Evolutionary conservation across 2,888 invertebrate genomes (phyloP).

Genomic region (Andrena haemorrhoa): DNA sequence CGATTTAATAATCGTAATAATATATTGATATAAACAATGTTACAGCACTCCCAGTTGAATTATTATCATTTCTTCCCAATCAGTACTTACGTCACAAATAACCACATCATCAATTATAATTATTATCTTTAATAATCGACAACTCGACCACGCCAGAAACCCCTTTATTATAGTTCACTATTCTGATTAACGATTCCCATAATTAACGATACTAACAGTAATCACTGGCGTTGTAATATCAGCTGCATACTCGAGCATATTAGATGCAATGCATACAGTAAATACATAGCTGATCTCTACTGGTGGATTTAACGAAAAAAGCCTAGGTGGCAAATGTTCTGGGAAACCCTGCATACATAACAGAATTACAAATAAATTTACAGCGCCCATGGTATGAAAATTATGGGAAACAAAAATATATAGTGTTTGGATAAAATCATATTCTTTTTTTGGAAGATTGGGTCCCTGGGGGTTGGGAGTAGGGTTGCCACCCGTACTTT

Average conservation of each 20-base stretch:
- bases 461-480: too few species aligned
- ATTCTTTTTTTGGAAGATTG: too few species aligned
- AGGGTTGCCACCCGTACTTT: too few species aligned
- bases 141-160: neutral
- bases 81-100: neutral
- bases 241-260: neutral
- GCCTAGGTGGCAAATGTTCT: too few species aligned
- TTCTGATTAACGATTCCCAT: constrained; percentile 12
- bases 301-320: too few species aligned
- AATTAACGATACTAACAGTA: constrained; percentile 24
- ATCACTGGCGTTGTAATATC: neutral
- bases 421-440: too few species aligned
- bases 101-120: constrained; percentile 18
- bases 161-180: constrained; percentile 10
- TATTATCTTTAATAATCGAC: constrained; percentile 30
- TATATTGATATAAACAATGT: neutral
- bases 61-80: constrained; percentile 14
- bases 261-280: neutral
- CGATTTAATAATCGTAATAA: neutral
- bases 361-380: too few species aligned
- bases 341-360: too few species aligned
- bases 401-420: too few species aligned
- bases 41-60: neutral
- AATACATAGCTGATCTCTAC: too few species aligned
- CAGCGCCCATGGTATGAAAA: too few species aligned